Evolutionary conservation across 2,797 vertebrate species (phyloP).

Genomic region (Lutjanus argentimaculatus): DNA sequence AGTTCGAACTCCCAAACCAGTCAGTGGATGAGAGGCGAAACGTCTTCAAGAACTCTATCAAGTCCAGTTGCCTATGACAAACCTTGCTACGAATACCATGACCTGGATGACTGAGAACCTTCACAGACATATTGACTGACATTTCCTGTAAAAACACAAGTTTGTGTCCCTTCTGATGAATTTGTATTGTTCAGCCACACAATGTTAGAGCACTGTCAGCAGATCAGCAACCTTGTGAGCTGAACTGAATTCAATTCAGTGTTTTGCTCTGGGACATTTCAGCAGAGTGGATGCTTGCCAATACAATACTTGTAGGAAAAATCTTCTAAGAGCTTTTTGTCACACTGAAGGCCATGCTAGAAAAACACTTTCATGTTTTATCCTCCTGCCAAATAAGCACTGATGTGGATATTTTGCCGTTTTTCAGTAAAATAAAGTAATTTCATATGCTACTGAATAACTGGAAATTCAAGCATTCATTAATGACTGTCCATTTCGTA

Average conservation of each 20-base stretch:
- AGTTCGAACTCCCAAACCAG: no score
- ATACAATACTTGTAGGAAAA: conserved; percentile 41
- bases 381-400: conserved; percentile 20
- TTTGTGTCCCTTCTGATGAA: conserved; percentile 30
- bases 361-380: conserved; percentile 42
- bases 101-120: no score
- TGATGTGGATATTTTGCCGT: conserved; percentile 20
- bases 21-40: no score
- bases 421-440: conserved; percentile 8
- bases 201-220: conserved; percentile 54
- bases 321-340: conserved; percentile 36
- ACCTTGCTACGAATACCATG: no score
- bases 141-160: conserved; percentile 19
- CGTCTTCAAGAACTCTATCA: no score
- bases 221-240: conserved; percentile 48
- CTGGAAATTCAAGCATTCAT: not conserved
- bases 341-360: conserved; percentile 15
- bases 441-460: conserved; percentile 13
- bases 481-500: no score
- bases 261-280: conserved; percentile 52
- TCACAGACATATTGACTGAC: conserved; percentile 1
- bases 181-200: conserved; percentile 51
- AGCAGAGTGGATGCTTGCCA: conserved; percentile 40
- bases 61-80: no score
- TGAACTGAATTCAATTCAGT: conserved; percentile 41